phyloP scores from a whole-genome alignment of 30 jellyfish, hydroid and myxozoan genomes.

The Rhopilema esculentum region DNA sequence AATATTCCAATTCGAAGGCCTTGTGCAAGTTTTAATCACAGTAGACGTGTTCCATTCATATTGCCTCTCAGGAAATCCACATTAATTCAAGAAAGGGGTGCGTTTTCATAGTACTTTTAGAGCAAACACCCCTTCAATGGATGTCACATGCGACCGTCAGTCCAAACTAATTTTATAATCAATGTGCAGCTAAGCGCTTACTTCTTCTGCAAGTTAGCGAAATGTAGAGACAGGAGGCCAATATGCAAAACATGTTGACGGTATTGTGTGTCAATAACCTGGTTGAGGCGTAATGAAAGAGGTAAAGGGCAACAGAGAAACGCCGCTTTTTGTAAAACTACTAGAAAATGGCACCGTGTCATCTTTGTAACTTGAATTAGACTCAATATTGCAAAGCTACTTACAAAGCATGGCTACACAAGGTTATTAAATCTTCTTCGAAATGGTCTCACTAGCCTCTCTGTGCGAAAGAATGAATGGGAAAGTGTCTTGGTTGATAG shows the following conservation, averaged over 20 bases:
- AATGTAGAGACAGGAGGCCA: neutral
- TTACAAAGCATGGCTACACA: neutral
- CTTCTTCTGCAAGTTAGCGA: neutral
- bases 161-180: neutral
- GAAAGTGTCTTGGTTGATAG: too few species aligned
- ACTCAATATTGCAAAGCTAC: neutral
- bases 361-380: neutral
- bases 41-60: constrained; percentile 21
- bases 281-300: neutral
- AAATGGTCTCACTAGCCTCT: too few species aligned
- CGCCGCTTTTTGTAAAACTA: neutral
- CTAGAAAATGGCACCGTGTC: neutral
- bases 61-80: constrained; percentile 35
- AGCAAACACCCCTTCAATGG: neutral
- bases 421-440: neutral
- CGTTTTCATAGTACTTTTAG: neutral
- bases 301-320: neutral
- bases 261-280: neutral
- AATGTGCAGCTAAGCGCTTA: neutral
- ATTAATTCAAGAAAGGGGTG: constrained; percentile 2
- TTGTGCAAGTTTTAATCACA: constrained; percentile 10
- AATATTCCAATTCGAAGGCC: constrained; percentile 4
- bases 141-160: neutral
- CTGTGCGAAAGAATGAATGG: too few species aligned
- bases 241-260: neutral